Conservation (phyloP, 2,888 invertebrate species). For the Acanthosoma haemorrhoidale region DNA sequence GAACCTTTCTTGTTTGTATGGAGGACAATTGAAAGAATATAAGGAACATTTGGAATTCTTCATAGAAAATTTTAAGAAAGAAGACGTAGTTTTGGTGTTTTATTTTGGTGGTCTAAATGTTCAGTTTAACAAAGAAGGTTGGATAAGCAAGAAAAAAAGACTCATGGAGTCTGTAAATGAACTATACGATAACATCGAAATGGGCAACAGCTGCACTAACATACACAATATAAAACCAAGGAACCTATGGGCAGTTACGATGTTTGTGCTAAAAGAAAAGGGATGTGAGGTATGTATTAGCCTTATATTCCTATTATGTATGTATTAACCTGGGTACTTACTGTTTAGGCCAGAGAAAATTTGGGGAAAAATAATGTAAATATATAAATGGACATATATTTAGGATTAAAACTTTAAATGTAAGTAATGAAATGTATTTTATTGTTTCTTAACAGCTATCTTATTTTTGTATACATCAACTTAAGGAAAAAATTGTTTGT, state of each 20-base stretch:
- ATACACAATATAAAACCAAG: neutral
- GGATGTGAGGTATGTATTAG: neutral
- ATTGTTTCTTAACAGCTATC: too few relatives aligned
- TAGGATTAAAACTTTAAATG: too few relatives aligned
- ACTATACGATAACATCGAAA: neutral
- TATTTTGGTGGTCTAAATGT: neutral
- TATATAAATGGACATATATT: too few relatives aligned
- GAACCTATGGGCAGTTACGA: neutral
- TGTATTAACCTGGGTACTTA: neutral
- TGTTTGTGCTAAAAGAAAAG: neutral
- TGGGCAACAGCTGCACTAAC: neutral
- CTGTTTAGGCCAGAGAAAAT: too few relatives aligned
- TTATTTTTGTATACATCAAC: too few relatives aligned
- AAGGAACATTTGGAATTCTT: neutral
- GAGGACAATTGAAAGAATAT: constrained; percentile 2
- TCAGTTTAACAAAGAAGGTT: neutral
- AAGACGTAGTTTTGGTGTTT: neutral
- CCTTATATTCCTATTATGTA: neutral
- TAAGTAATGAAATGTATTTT: too few relatives aligned
- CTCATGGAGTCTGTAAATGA: neutral
- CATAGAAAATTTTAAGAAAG: neutral
- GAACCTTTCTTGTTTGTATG: neutral
- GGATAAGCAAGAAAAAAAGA: neutral
- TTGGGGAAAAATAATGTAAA: too few relatives aligned
- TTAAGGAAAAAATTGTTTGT: too few relatives aligned